phyloP scores from a whole-genome alignment of 2,888 invertebrate genomes.

The Hyalella azteca region DNA sequence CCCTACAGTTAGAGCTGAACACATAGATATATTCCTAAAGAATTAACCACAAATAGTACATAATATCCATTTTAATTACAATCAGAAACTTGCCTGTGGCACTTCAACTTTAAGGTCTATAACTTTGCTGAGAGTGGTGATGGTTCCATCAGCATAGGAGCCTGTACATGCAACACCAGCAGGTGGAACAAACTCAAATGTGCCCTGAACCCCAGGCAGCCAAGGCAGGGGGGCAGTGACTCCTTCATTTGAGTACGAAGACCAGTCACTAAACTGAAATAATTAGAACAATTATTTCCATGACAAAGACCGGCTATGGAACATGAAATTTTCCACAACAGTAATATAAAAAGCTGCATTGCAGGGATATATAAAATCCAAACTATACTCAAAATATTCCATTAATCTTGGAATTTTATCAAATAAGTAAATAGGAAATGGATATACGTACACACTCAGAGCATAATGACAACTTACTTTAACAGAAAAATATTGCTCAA shows the following conservation, averaged over 20 bases:
- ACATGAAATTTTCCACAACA: too few relatives aligned
- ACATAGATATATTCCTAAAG: too few relatives aligned
- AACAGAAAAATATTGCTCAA: too few relatives aligned
- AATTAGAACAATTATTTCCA: neutral
- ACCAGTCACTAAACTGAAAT: neutral
- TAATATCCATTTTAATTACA: too few relatives aligned
- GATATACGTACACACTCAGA: too few relatives aligned
- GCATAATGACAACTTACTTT: too few relatives aligned
- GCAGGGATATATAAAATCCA: too few relatives aligned
- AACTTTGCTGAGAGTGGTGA: neutral
- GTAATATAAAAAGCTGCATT: neutral
- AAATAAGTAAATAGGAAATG: too few relatives aligned
- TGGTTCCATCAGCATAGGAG: slow-evolving; percentile 9
- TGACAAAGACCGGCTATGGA: neutral
- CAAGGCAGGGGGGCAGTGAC: neutral
- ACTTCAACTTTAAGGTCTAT: neutral
- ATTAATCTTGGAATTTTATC: too few relatives aligned
- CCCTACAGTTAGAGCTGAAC: too few relatives aligned
- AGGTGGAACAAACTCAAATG: neutral
- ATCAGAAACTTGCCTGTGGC: neutral
- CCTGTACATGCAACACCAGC: neutral
- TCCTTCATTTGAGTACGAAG: neutral
- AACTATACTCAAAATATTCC: too few relatives aligned
- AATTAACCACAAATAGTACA: too few relatives aligned
- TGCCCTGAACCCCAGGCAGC: neutral